Conservation (phyloP, 37 sponge, comb jelly and placozoan genomes). For the Ianthella basta region DNA sequence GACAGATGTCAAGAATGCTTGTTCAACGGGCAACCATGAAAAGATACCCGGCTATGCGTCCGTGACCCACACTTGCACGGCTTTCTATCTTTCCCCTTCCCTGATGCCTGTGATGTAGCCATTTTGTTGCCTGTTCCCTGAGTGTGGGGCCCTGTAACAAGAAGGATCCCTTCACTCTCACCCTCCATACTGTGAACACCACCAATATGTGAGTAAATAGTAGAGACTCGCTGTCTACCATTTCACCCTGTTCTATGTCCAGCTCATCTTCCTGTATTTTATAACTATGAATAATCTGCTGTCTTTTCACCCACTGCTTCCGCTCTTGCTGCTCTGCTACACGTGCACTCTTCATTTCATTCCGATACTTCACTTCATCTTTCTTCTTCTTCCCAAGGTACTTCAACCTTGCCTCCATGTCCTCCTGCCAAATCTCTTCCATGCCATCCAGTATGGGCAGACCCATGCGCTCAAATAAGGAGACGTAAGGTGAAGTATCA, state of each 20-base stretch:
- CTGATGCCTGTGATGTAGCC: not conserved
- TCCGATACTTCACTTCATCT: not conserved
- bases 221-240: not conserved
- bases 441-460: conserved; percentile 33
- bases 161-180: not conserved
- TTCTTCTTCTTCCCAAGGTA: not conserved
- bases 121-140: not conserved
- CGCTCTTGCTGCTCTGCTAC: conserved; percentile 7
- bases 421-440: not conserved
- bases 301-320: conserved; percentile 38
- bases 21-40: conserved; percentile 28
- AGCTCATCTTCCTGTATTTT: not conserved
- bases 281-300: conserved; percentile 29
- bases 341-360: not conserved
- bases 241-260: not conserved
- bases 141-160: not conserved
- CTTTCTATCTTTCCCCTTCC: not conserved
- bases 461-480: not conserved
- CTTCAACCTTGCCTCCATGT: not conserved
- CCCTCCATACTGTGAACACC: not conserved
- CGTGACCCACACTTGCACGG: conserved; percentile 31
- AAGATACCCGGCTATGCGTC: not conserved
- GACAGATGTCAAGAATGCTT: not conserved
- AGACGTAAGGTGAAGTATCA: not conserved
- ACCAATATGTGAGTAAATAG: not conserved